Evolutionary conservation across 2,113 vertebrate species (phyloP), one percentile per base, ranked within the genome.

Genomic region (Spizaetus ornatus): DNA sequence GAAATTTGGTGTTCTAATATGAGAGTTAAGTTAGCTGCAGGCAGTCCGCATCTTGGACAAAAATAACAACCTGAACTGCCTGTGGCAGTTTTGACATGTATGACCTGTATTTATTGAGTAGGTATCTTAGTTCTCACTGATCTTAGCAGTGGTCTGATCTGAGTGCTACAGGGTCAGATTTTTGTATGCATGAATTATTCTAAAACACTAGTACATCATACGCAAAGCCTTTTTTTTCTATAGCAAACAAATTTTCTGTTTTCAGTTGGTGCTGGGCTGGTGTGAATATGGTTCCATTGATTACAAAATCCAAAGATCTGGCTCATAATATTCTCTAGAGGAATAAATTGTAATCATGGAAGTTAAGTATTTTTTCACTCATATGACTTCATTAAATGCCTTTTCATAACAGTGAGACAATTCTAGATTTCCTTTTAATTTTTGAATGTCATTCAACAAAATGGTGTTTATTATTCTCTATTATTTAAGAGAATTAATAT

Each of bases 221-320:
- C 53, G 43, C 69, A 86, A 84, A 73, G 65, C 31, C 31, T 42
- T 82, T 92, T 73, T 86, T 69, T 45, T 27, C 34, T 67, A 32
- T 47, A 93, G 62, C 50, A 74, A 76, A 61, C 36, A 94, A n/a
- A 90, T 74, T 76, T 94, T 90, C 81, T 94, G 52, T 92, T 97
- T 91, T 94, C 78, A 77, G 29, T 95, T 0, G 6, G 55, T 89
- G 88, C 86, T 95, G 92, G 55, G 76, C 81, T 94, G 66, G 40
- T 84, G 52, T 93, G 71, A 97, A 88, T 95, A 73, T 52, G 48
- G 53, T 93, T 69, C 50, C 26, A 63, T 27, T 70, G 18, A 76
- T 69, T 59, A 88, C 42, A 90, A 58, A 83, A 52, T 59, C 32
- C 48, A 84, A 65, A 66, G 23, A 61, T 67, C 52, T 84, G 59